A percentile compares a stretch with the other conserved stretches of the same genome.
Conservation (phyloP, 92 coral and sea anemone genomes). For the Palythoa grandiflora region DNA sequence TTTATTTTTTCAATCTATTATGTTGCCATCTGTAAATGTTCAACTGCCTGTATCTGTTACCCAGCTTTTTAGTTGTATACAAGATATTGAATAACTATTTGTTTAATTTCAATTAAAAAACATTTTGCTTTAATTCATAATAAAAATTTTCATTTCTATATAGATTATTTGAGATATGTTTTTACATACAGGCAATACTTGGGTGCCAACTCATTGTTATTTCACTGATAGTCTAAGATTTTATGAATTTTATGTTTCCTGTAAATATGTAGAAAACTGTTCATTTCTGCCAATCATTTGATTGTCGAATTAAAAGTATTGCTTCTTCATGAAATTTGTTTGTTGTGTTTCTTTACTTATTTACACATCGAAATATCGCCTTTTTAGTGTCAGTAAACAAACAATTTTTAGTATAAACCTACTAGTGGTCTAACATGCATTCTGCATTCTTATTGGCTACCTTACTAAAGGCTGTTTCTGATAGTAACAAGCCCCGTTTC, state of each 20-base stretch:
- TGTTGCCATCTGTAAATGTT: constrained; percentile 32
- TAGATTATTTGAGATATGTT: not conserved
- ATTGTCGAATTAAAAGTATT: not conserved
- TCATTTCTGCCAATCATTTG: not conserved
- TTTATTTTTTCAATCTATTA: constrained; percentile 39
- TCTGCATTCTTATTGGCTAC: constrained; percentile 1
- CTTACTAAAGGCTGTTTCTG: constrained; percentile 5
- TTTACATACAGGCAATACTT: not conserved
- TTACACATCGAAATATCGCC: not conserved
- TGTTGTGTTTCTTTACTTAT: not conserved
- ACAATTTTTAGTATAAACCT: not conserved
- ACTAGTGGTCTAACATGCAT: not conserved
- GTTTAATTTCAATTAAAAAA: not conserved
- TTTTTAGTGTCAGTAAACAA: not conserved
- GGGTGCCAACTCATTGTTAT: not conserved
- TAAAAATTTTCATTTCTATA: not conserved
- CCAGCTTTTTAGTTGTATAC: constrained; percentile 36
- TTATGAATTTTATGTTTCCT: not conserved
- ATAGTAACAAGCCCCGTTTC: constrained; percentile 1
- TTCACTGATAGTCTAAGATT: not conserved
- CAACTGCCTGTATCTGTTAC: constrained; percentile 23
- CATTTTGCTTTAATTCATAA: not conserved
- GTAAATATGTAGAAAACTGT: not conserved
- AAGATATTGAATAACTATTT: not conserved
- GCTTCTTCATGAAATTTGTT: not conserved